A percentile compares a stretch with the other conserved stretches of the same genome.
Conservation (phyloP, 2,888 invertebrate species). For the Cynaeus angustus region DNA sequence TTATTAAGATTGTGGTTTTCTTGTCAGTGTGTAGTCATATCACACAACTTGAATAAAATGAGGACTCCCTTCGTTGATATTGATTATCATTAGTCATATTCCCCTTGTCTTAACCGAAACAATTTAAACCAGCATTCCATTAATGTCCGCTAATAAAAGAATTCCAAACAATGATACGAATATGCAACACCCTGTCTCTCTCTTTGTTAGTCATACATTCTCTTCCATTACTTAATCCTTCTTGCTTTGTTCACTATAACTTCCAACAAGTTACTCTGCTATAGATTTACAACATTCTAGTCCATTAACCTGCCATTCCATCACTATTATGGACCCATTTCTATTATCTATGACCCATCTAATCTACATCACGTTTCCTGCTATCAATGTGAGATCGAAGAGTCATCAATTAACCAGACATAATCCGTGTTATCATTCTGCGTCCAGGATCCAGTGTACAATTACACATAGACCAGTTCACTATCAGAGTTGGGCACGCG, state of each 20-base stretch:
- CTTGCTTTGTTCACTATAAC: slow-evolving; percentile 10
- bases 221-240: slow-evolving; percentile 19
- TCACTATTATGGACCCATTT: slow-evolving; percentile 12
- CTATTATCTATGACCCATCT: slow-evolving; percentile 27
- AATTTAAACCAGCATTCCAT: slow-evolving; percentile 5
- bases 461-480: slow-evolving; percentile 27
- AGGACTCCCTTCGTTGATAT: too few relatives aligned
- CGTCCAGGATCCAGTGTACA: slow-evolving; percentile 51
- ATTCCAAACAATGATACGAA: slow-evolving; percentile 17
- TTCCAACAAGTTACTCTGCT: background rate
- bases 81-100: too few relatives aligned
- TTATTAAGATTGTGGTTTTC: too few relatives aligned
- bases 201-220: background rate
- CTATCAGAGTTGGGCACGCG: slow-evolving; percentile 48
- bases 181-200: background rate
- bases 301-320: slow-evolving; percentile 7
- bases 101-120: background rate
- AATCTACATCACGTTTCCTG: slow-evolving; percentile 20
- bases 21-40: too few relatives aligned
- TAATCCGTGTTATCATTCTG: slow-evolving; percentile 64
- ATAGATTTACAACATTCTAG: slow-evolving; percentile 18
- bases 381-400: slow-evolving; percentile 55
- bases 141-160: slow-evolving; percentile 13
- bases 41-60: too few relatives aligned
- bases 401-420: slow-evolving; percentile 64